Evolutionary conservation across 2,888 invertebrate genomes (phyloP).

Genomic region (Drosophila kambysellisi): DNA sequence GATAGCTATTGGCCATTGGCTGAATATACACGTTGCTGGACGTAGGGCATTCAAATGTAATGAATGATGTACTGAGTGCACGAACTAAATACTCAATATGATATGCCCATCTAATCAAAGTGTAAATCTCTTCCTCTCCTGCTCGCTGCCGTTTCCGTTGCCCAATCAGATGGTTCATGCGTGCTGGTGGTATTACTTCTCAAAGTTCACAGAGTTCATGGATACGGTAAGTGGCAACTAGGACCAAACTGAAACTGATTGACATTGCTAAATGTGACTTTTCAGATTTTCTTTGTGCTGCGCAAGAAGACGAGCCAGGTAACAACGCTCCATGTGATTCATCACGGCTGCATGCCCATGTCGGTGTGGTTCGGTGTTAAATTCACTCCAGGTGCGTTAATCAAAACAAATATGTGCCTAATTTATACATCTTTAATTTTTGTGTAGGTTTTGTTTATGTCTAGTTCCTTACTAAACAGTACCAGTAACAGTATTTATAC

Average conservation of each 20-base stretch:
- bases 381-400: slow-evolving; percentile 92
- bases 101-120: slow-evolving; percentile 27
- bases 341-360: slow-evolving; percentile 99
- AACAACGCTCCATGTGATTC: slow-evolving; percentile 96
- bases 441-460: not conserved
- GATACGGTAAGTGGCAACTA: slow-evolving; percentile 93
- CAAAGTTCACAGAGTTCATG: slow-evolving; percentile 97
- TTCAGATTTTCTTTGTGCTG: slow-evolving; percentile 96
- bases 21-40: not conserved
- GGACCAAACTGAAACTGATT: not conserved
- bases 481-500: not conserved
- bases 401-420: not conserved
- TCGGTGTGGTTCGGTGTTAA: slow-evolving; percentile 99
- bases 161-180: slow-evolving; percentile 93
- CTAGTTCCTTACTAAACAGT: not conserved
- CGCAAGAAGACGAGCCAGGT: slow-evolving; percentile 97
- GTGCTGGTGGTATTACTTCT: slow-evolving; percentile 98
- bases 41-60: slow-evolving; percentile 36
- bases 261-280: not conserved
- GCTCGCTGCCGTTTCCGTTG: not conserved
- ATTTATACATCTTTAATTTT: not conserved
- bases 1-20: not conserved
- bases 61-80: slow-evolving; percentile 26
- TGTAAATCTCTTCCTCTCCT: slow-evolving; percentile 14
- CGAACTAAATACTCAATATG: slow-evolving; percentile 3